Conservation (phyloP, 1,140 invertebrate genomes). For the Brachionus sp. region DNA sequence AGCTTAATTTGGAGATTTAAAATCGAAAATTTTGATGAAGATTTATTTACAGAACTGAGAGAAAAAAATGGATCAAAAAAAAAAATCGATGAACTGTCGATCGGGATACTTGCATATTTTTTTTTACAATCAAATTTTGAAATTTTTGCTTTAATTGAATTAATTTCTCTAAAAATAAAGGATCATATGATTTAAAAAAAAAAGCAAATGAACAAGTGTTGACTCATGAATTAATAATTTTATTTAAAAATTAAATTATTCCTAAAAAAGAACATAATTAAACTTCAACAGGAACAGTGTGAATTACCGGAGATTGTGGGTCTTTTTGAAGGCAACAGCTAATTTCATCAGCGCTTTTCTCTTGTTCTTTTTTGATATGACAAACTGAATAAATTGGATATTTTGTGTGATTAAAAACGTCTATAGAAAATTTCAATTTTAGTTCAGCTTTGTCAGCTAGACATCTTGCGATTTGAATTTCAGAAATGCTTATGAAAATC, state of each 20-base stretch:
- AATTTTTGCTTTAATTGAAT: background rate
- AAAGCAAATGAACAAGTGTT: background rate
- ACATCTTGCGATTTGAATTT: background rate
- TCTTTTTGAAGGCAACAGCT: background rate
- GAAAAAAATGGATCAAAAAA: background rate
- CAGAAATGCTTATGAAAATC: background rate
- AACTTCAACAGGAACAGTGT: background rate
- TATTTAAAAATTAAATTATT: background rate
- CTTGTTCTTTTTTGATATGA: background rate
- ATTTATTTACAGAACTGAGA: background rate
- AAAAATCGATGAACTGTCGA: background rate
- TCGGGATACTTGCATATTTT: background rate
- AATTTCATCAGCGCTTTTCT: background rate
- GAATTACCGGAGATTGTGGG: background rate
- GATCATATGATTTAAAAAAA: slow-evolving; percentile 16
- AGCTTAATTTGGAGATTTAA: background rate
- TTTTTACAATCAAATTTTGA: background rate
- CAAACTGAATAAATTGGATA: background rate
- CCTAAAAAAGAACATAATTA: background rate
- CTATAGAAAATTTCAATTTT: background rate
- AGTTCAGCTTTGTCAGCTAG: background rate
- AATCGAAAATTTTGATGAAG: background rate
- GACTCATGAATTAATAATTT: background rate
- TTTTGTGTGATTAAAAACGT: slow-evolving; percentile 25
- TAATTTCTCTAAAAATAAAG: background rate